These are phyloP conservation scores for Globia sparganii DNA, from an alignment of 2,888 invertebrate species.

Conservation along the genomic window DNA sequence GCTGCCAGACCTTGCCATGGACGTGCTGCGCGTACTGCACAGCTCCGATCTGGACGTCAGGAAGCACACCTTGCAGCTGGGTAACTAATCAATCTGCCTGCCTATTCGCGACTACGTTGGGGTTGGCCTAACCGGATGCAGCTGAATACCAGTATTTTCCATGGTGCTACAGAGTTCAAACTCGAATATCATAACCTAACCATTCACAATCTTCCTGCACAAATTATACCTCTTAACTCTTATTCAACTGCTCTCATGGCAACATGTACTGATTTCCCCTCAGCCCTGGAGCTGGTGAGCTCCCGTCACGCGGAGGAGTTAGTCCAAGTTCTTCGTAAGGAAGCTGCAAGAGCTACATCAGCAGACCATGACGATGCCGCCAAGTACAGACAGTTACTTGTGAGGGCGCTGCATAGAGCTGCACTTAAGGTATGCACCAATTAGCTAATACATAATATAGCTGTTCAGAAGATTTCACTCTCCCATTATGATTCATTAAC, in stretches of 20 bases:
- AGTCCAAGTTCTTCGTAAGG: slow-evolving; percentile 97
- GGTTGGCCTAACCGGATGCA: not conserved
- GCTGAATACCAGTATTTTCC: not conserved
- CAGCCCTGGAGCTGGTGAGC: slow-evolving; percentile 29
- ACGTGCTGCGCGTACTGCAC: slow-evolving; percentile 97
- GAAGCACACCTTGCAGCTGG: slow-evolving; percentile 95
- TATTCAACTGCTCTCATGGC: not conserved
- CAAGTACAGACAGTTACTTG: slow-evolving; percentile 98
- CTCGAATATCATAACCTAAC: not conserved
- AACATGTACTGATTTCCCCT: not conserved
- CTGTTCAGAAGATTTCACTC: not conserved
- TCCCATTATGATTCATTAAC: not conserved
- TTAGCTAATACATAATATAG: not conserved
- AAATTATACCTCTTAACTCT: not conserved
- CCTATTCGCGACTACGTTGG: not conserved
- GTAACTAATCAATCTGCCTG: slow-evolving; percentile 69
- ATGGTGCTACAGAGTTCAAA: not conserved
- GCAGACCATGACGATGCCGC: slow-evolving; percentile 98
- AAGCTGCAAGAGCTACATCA: slow-evolving; percentile 96
- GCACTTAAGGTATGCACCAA: slow-evolving; percentile 93
- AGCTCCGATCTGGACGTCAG: slow-evolving; percentile 98
- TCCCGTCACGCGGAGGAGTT: slow-evolving; percentile 97
- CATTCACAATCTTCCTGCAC: not conserved
- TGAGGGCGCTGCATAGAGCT: slow-evolving; percentile 97
- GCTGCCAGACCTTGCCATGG: slow-evolving; percentile 98